These are phyloP conservation scores for Ectemnius continuus DNA, from an alignment of 2,888 invertebrate genomes.

Conservation along the genomic window DNA sequence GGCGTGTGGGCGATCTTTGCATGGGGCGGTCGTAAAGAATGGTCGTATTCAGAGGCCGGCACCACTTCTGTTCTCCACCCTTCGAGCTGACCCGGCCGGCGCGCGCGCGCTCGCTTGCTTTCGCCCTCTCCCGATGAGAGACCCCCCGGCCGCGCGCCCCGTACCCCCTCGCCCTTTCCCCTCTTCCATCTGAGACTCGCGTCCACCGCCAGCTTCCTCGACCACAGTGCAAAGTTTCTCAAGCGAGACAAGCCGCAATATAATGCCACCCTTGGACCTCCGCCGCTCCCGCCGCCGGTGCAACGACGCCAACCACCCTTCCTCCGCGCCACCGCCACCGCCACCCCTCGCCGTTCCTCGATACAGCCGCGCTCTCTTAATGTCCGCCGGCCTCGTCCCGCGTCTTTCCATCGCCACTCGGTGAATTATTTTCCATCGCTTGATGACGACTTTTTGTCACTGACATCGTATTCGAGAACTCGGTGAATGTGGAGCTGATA, in stretches of 20 bases:
- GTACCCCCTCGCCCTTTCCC: slow-evolving; percentile 30
- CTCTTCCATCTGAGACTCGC: slow-evolving; percentile 37
- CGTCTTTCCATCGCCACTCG: too few relatives aligned
- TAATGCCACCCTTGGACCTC: slow-evolving; percentile 67
- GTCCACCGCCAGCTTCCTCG: slow-evolving; percentile 35
- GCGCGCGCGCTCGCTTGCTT: slow-evolving; percentile 30
- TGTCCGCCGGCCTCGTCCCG: neutral
- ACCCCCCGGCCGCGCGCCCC: slow-evolving; percentile 1
- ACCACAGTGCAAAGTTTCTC: slow-evolving; percentile 74
- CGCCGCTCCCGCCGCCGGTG: slow-evolving; percentile 41
- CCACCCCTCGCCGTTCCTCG: slow-evolving; percentile 11
- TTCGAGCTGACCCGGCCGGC: slow-evolving; percentile 48
- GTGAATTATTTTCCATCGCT: too few relatives aligned
- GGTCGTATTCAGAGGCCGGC: slow-evolving; percentile 68
- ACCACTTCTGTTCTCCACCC: slow-evolving; percentile 59
- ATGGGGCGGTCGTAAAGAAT: slow-evolving; percentile 72
- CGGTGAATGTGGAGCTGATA: too few relatives aligned
- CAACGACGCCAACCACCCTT: slow-evolving; percentile 53
- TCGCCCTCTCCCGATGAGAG: slow-evolving; percentile 10
- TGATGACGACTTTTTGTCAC: too few relatives aligned
- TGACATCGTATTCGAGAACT: too few relatives aligned
- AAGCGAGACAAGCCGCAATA: slow-evolving; percentile 75
- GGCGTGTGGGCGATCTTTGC: slow-evolving; percentile 72
- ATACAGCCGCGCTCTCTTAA: slow-evolving; percentile 1
- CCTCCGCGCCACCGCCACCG: slow-evolving; percentile 28